Conservation (phyloP, 2,113 vertebrate genomes). For the Chamaea fasciata region DNA sequence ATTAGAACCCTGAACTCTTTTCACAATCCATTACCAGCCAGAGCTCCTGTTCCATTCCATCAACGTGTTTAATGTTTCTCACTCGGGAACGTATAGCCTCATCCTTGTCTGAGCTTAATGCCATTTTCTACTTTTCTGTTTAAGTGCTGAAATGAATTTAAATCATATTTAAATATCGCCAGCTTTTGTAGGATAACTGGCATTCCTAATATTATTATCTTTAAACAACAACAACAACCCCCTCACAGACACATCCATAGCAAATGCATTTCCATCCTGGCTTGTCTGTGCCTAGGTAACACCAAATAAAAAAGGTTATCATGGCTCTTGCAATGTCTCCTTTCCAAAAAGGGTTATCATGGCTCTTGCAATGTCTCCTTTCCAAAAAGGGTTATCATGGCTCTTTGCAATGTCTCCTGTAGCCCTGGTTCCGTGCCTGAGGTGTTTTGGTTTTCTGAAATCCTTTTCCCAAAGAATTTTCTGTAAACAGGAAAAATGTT, state of each 20-base stretch:
- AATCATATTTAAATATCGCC: constrained; percentile 58
- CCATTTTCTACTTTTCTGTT: constrained; percentile 35
- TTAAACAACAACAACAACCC: neutral
- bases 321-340: neutral
- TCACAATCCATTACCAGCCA: constrained; percentile 35
- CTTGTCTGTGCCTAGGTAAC: neutral
- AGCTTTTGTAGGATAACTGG: constrained; percentile 22
- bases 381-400: neutral
- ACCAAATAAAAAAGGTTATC: neutral
- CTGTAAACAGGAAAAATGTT: too few species aligned
- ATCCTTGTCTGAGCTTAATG: constrained; percentile 50
- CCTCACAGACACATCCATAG: neutral
- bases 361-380: neutral
- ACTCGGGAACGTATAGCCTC: neutral
- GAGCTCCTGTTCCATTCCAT: neutral
- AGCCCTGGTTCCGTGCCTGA: too few species aligned
- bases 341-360: neutral
- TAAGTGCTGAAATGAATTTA: constrained; percentile 43
- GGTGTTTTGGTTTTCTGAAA: too few species aligned
- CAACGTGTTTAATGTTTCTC: neutral
- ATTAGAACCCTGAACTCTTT: constrained; percentile 16
- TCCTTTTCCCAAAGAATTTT: too few species aligned
- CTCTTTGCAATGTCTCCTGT: too few species aligned
- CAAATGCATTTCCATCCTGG: neutral
- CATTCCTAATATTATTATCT: constrained; percentile 14